These are phyloP conservation scores for Hermaeophaga mercurialis DNA, from an alignment of 2,888 invertebrate species.

Conservation along the genomic window DNA sequence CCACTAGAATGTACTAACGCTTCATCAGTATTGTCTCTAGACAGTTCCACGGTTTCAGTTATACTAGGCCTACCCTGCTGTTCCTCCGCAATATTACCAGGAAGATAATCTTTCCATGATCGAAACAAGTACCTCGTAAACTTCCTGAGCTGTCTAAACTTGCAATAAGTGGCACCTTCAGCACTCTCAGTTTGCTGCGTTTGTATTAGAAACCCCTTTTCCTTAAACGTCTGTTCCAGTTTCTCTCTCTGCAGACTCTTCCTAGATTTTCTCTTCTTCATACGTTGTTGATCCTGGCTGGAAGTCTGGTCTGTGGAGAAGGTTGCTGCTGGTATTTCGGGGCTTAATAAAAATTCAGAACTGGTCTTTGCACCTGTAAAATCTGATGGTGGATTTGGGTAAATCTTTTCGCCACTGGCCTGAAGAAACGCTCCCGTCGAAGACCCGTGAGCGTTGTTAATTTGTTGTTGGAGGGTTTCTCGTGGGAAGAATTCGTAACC, in stretches of 20 bases:
- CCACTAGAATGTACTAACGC: slow-evolving; percentile 45
- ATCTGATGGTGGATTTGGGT: slow-evolving; percentile 51
- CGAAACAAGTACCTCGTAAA: slow-evolving; percentile 90
- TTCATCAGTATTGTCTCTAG: slow-evolving; percentile 36
- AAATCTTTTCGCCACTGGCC: slow-evolving; percentile 63
- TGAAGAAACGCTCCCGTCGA: slow-evolving; percentile 61
- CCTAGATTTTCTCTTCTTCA: slow-evolving; percentile 73
- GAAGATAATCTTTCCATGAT: slow-evolving; percentile 92
- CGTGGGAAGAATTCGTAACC: slow-evolving; percentile 79
- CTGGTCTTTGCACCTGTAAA: slow-evolving; percentile 48
- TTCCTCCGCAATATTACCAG: slow-evolving; percentile 62
- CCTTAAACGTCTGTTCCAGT: slow-evolving; percentile 89
- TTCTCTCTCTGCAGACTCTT: slow-evolving; percentile 87
- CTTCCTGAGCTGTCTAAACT: slow-evolving; percentile 87
- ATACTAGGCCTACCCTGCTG: slow-evolving; percentile 36
- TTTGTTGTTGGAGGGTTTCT: slow-evolving; percentile 69
- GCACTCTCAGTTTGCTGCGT: slow-evolving; percentile 92
- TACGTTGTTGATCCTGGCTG: slow-evolving; percentile 48
- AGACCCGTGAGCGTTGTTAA: slow-evolving; percentile 61
- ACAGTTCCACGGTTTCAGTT: slow-evolving; percentile 29
- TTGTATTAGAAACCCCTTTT: slow-evolving; percentile 90
- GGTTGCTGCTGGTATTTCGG: slow-evolving; percentile 48
- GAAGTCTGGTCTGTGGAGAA: slow-evolving; percentile 42
- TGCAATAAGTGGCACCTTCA: slow-evolving; percentile 92
- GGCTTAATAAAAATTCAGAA: slow-evolving; percentile 51